phyloP scores from a whole-genome alignment of 1,140 invertebrate genomes.

The Zelostemma sp. region DNA sequence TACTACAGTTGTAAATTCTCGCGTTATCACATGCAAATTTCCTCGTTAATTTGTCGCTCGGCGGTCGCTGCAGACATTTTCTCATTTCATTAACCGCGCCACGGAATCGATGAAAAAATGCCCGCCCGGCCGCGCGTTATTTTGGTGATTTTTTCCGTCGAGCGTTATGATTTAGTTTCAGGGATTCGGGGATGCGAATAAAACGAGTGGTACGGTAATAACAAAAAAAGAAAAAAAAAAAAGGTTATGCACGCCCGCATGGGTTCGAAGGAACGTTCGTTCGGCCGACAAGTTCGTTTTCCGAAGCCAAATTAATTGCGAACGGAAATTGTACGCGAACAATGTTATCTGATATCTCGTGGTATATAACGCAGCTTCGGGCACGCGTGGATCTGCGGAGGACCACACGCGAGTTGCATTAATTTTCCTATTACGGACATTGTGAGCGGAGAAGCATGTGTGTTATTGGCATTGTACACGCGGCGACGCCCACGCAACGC shows the following conservation, averaged over 20 bases:
- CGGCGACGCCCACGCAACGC: constrained; percentile 47
- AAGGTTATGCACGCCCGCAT: no score
- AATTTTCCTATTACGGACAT: constrained; percentile 62
- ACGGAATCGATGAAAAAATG: constrained; percentile 7
- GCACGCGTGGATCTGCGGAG: constrained; percentile 33
- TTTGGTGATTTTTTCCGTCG: no score
- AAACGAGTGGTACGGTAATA: no score
- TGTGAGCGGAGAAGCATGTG: constrained; percentile 31
- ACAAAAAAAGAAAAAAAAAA: no score
- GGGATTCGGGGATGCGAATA: no score
- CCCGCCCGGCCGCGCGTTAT: no score
- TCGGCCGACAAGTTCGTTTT: constrained; percentile 25
- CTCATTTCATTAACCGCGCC: no score
- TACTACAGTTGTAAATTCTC: no score
- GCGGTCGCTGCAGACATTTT: no score
- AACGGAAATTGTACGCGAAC: constrained; percentile 43
- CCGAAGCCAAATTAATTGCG: constrained; percentile 55
- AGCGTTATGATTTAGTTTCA: no score
- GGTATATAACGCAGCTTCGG: constrained; percentile 41
- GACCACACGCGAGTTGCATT: constrained; percentile 59
- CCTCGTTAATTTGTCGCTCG: no score
- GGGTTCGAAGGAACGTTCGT: constrained; percentile 47
- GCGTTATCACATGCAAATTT: no score
- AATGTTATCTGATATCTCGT: constrained; percentile 59
- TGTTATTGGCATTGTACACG: constrained; percentile 36